Percentiles rank a stretch among this genome's conserved stretches.
These are phyloP conservation scores for Pinctada fucata DNA, from an alignment of 2,888 invertebrate genomes.

Conservation along the genomic window DNA sequence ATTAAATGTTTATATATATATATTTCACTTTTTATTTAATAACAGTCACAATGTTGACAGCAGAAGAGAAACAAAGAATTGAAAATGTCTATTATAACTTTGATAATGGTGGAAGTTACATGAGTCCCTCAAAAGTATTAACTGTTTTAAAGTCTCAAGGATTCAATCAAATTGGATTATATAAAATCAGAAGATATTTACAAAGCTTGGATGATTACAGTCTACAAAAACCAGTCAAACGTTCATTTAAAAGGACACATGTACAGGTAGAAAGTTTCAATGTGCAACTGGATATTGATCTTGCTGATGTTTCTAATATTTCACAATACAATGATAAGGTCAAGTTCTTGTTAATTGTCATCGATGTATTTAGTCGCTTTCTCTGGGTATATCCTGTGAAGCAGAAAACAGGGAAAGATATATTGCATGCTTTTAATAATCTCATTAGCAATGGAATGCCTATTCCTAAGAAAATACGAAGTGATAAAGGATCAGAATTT, in stretches of 20 bases:
- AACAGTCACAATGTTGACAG: slow-evolving; percentile 12
- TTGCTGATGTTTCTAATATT: slow-evolving; percentile 17
- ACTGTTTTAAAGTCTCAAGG: slow-evolving; percentile 13
- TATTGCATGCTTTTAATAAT: neutral
- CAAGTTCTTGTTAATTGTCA: slow-evolving; percentile 8
- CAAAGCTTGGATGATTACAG: slow-evolving; percentile 16
- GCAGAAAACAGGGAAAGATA: slow-evolving; percentile 5
- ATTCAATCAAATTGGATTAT: neutral
- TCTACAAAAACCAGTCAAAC: slow-evolving; percentile 4
- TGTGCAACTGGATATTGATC: slow-evolving; percentile 15
- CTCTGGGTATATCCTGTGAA: slow-evolving; percentile 9
- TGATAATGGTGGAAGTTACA: slow-evolving; percentile 8
- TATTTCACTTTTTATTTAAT: no score
- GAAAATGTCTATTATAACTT: slow-evolving; percentile 20
- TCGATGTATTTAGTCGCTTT: slow-evolving; percentile 26
- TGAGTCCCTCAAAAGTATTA: slow-evolving; percentile 12
- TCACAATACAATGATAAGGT: slow-evolving; percentile 13
- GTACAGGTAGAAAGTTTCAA: slow-evolving; percentile 14
- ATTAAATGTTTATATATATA: neutral
- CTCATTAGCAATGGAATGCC: neutral
- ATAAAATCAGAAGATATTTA: slow-evolving; percentile 23
- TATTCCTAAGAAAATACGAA: neutral
- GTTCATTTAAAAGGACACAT: slow-evolving; percentile 3
- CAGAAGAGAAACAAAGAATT: slow-evolving; percentile 12
- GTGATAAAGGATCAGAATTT: slow-evolving; percentile 1